Percentiles rank a stretch among this genome's conserved stretches.
phyloP scores from a whole-genome alignment of 2,888 invertebrate species.

The Tetranychus truncatus region DNA sequence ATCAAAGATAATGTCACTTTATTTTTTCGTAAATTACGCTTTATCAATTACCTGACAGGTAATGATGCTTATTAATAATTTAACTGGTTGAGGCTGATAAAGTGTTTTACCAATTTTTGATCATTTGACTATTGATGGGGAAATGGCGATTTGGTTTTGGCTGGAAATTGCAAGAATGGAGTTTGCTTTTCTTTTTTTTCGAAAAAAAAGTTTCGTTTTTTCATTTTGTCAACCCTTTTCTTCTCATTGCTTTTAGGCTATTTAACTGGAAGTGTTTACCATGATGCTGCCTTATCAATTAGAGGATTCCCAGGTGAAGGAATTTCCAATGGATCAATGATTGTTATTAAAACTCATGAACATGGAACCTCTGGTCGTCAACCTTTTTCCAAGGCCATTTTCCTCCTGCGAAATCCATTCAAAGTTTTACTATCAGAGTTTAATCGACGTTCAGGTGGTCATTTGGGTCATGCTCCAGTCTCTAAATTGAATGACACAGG shows the following conservation, averaged over 20 bases:
- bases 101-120: background rate
- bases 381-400: constrained; percentile 46
- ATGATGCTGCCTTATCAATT: constrained; percentile 54
- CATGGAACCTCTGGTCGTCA: constrained; percentile 44
- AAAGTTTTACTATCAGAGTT: constrained; percentile 59
- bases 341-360: constrained; percentile 61
- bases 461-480: constrained; percentile 52
- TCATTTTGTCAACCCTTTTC: background rate
- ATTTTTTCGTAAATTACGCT: no score
- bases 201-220: background rate
- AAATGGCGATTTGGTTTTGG: no score
- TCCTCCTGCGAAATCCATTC: constrained; percentile 40
- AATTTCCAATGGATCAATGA: constrained; percentile 52
- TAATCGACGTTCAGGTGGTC: constrained; percentile 58
- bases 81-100: no score
- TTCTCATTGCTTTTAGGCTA: constrained; percentile 37
- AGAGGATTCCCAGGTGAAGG: constrained; percentile 64
- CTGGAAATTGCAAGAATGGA: no score
- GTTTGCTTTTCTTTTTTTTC: background rate
- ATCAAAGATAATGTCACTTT: no score
- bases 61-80: no score
- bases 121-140: background rate
- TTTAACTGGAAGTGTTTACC: constrained; percentile 59
- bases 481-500: background rate
- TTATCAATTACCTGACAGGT: no score